Percentiles rank a stretch among this genome's conserved stretches.
Evolutionary conservation across 2,888 invertebrate species (phyloP).

Genomic region (Lacanobia wlatinum): DNA sequence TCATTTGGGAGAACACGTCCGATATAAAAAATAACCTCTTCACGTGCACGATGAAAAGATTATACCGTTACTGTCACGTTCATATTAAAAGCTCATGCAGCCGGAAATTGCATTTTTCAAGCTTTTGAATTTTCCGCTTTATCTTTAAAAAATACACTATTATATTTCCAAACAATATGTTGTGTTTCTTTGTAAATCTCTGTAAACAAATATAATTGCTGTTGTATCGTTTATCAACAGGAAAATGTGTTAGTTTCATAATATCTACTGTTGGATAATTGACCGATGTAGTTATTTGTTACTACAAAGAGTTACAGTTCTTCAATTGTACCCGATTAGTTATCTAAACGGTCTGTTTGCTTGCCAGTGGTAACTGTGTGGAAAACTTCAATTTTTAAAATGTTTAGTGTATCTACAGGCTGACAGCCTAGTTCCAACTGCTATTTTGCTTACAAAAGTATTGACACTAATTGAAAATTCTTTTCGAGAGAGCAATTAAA

Average conservation of each 20-base stretch:
- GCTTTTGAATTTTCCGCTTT: conserved; percentile 19
- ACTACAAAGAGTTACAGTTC: conserved; percentile 3
- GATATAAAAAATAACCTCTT: conserved; percentile 34
- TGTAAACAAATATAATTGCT: neutral
- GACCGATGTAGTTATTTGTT: neutral
- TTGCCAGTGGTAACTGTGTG: neutral
- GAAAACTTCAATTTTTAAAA: conserved; percentile 12
- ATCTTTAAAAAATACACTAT: conserved; percentile 17
- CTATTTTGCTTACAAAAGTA: neutral
- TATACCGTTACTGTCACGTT: conserved; percentile 29
- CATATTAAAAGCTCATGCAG: conserved; percentile 35
- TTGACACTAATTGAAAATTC: neutral
- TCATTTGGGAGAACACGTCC: conserved; percentile 31
- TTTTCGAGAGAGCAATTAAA: neutral
- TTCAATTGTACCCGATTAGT: conserved; percentile 2
- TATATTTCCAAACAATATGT: conserved; percentile 8
- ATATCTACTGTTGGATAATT: neutral
- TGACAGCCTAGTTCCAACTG: conserved; percentile 1
- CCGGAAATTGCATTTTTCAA: conserved; percentile 39
- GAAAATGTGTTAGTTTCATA: conserved; percentile 13
- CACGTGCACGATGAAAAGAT: conserved; percentile 28
- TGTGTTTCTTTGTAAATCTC: neutral
- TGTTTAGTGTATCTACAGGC: conserved; percentile 12
- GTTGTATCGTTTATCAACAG: conserved; percentile 9
- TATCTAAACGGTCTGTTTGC: conserved; percentile 3